Evolutionary conservation across 2,888 invertebrate genomes (phyloP).

Genomic region (Himalopsyche kuldschensis): DNA sequence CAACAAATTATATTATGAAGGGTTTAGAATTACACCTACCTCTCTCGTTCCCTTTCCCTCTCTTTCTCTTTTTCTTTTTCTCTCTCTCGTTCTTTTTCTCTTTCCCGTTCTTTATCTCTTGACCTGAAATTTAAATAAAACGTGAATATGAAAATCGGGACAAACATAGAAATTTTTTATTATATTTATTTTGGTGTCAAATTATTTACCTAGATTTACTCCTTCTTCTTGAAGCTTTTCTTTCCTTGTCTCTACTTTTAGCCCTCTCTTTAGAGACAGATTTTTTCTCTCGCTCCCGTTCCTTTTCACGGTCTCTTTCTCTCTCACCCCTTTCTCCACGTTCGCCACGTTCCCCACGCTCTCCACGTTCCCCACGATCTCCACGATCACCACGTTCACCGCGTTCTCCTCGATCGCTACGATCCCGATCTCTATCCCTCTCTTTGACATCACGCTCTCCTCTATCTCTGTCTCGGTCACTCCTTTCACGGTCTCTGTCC

Average conservation of each 20-base stretch:
- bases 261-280: constrained; percentile 41
- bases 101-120: constrained; percentile 40
- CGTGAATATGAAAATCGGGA: too few relatives aligned
- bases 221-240: constrained; percentile 50
- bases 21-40: neutral
- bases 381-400: constrained; percentile 43
- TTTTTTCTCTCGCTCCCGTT: constrained; percentile 48
- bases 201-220: constrained; percentile 40
- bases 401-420: constrained; percentile 51
- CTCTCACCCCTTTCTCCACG: constrained; percentile 53
- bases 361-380: constrained; percentile 25
- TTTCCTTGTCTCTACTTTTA: constrained; percentile 49
- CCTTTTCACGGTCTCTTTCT: constrained; percentile 49
- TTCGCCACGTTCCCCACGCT: constrained; percentile 46
- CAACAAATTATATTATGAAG: neutral
- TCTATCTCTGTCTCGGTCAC: constrained; percentile 40
- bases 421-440: constrained; percentile 50
- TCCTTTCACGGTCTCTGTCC: constrained; percentile 46
- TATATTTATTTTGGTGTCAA: neutral
- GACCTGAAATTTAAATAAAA: neutral
- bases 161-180: too few relatives aligned
- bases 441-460: constrained; percentile 41
- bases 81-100: constrained; percentile 47
- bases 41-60: neutral
- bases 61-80: neutral